phyloP scores from a whole-genome alignment of 2,113 vertebrate genomes.

The Tragelaphus imberbis region DNA sequence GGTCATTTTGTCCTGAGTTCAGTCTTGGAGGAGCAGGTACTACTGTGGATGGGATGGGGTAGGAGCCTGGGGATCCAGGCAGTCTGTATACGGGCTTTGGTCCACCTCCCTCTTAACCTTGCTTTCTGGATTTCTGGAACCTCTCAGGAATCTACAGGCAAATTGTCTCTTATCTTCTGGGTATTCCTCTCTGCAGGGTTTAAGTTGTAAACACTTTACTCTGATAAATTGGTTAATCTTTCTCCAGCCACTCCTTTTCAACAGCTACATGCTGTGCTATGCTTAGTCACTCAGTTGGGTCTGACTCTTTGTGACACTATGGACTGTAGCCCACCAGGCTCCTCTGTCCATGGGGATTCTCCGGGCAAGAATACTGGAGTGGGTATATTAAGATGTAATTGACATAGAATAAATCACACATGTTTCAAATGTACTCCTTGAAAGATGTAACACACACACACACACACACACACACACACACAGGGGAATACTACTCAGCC shows the following conservation, averaged over 20 bases:
- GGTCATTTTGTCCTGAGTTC: background rate
- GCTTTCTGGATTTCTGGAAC: background rate
- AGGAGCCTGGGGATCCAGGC: background rate
- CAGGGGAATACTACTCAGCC: background rate
- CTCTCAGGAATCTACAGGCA: background rate
- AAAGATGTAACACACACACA: background rate
- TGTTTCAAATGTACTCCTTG: background rate
- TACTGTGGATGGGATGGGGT: too few relatives aligned
- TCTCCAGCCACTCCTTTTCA: background rate
- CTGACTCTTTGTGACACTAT: background rate
- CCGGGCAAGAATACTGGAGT: background rate
- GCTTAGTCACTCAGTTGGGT: background rate
- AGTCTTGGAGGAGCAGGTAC: background rate
- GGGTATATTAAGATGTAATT: background rate
- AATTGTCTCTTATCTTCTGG: background rate
- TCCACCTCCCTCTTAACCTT: background rate
- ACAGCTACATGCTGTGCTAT: background rate
- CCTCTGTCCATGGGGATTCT: background rate
- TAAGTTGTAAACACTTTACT: background rate
- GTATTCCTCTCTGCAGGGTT: background rate
- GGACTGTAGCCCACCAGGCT: background rate
- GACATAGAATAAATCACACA: background rate
- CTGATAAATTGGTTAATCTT: background rate
- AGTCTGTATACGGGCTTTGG: background rate
- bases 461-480: background rate